Conservation (phyloP, 2,113 vertebrate genomes). For the Fregata magnificens region DNA sequence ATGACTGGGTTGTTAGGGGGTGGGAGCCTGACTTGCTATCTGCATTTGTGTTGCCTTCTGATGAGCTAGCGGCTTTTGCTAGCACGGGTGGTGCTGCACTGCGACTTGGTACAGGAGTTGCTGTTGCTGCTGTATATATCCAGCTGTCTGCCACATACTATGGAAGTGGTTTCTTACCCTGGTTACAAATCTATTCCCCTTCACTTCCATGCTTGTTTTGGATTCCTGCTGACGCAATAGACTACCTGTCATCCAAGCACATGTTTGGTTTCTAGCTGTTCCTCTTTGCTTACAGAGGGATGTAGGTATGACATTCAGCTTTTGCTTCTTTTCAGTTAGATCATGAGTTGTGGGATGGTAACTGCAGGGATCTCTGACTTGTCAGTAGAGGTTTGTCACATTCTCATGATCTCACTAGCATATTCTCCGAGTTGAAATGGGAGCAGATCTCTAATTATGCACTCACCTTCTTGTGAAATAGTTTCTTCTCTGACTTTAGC, state of each 20-base stretch:
- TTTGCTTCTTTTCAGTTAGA: neutral
- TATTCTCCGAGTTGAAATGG: neutral
- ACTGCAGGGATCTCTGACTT: neutral
- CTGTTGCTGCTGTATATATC: neutral
- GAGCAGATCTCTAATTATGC: neutral
- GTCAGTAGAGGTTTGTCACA: neutral
- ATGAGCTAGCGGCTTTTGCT: neutral
- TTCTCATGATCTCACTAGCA: neutral
- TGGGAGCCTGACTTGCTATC: no score
- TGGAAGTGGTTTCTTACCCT: neutral
- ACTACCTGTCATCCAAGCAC: neutral
- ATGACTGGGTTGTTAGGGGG: neutral
- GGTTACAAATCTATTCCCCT: neutral
- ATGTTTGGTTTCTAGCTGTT: neutral
- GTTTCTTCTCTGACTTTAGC: neutral
- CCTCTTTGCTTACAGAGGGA: neutral
- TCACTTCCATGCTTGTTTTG: neutral
- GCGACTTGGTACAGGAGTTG: neutral
- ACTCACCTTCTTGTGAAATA: neutral
- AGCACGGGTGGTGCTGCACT: neutral
- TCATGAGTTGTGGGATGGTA: neutral
- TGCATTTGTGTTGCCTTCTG: neutral
- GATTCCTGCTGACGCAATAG: neutral
- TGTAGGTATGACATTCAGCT: neutral
- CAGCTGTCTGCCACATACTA: neutral